Evolutionary conservation across 2,888 invertebrate species (phyloP), one percentile per base, ranked within the genome.

Genomic region (Hypomecis punctinalis): DNA sequence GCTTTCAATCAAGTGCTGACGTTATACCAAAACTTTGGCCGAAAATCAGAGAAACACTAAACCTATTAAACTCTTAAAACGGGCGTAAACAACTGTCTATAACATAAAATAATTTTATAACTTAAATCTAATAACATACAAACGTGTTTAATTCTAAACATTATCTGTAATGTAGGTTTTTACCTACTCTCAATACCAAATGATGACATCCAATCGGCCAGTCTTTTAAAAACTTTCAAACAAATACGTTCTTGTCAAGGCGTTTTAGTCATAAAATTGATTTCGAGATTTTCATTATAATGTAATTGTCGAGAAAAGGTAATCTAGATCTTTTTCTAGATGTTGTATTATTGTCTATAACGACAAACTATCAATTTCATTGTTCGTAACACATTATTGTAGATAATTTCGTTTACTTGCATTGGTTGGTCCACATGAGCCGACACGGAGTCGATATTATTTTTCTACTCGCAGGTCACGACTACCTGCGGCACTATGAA

Each of bases 71-170:
- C 73, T 71, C 68, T 73, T 63, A 64, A 88, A 91, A 90, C 88
- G 88, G 75, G 80, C 80, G 86, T 89, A 90, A 91, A 91, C 88
- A 88, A 89, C 90, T 86, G 87, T 80, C 79, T 85, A 84, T 83
- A 89, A 89, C 86, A 74, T 88, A 85, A 85, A 82, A 84, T 81
- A 79, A 77, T 78, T 82, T 75, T 83, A 81, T 77, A 70, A 76
- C 78, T 81, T 80, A 78, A 75, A 74, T 66, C 76, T 79, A 79
- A 78, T 76, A 71, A 70, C 63, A 67, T 61, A 54, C 6, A 47
- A 42, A 62, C 67, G 64, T 63, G 8, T 51, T 57, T 55, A 53
- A 45, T 52, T 63, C 45, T 10, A 63, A 70, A 66, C 60, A 60
- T 66, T 48, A 54, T 47, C 39, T 55, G 10, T 37, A 43, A 23